phyloP scores from a whole-genome alignment of 2,888 invertebrate genomes.

The Amphipoea lucens region DNA sequence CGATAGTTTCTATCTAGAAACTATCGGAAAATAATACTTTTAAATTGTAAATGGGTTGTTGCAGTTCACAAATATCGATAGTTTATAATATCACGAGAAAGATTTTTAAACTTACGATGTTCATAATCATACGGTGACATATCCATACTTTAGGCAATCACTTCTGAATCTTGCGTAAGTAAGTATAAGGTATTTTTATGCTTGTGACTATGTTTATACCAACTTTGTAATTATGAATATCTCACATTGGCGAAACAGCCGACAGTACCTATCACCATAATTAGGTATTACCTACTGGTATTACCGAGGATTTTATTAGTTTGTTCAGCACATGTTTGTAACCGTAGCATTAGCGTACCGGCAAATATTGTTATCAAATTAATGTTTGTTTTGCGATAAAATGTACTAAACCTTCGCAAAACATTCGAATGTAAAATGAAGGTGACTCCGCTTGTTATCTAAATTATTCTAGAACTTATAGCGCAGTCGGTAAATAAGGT shows the following conservation, averaged over 20 bases:
- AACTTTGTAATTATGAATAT: background rate
- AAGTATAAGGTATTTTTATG: background rate
- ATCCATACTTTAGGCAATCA: background rate
- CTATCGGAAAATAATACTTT: no score
- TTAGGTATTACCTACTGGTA: background rate
- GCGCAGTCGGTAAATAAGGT: background rate
- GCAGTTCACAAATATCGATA: no score
- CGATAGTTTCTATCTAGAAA: no score
- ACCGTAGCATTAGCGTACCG: background rate
- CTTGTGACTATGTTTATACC: background rate
- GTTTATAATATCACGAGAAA: no score
- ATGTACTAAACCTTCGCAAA: slow-evolving; percentile 7
- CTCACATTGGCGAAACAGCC: background rate
- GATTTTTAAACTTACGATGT: no score
- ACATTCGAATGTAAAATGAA: slow-evolving; percentile 3
- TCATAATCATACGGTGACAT: no score
- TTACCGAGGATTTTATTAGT: slow-evolving; percentile 5
- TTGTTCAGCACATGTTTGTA: slow-evolving; percentile 15
- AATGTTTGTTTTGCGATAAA: slow-evolving; percentile 46
- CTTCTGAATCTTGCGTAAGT: background rate
- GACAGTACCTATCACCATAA: background rate
- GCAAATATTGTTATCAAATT: slow-evolving; percentile 51
- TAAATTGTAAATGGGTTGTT: no score
- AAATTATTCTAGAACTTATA: background rate
- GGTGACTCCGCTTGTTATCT: background rate